These are phyloP conservation scores for Gavia stellata DNA, from an alignment of 2,113 vertebrate species.

Conservation along the genomic window DNA sequence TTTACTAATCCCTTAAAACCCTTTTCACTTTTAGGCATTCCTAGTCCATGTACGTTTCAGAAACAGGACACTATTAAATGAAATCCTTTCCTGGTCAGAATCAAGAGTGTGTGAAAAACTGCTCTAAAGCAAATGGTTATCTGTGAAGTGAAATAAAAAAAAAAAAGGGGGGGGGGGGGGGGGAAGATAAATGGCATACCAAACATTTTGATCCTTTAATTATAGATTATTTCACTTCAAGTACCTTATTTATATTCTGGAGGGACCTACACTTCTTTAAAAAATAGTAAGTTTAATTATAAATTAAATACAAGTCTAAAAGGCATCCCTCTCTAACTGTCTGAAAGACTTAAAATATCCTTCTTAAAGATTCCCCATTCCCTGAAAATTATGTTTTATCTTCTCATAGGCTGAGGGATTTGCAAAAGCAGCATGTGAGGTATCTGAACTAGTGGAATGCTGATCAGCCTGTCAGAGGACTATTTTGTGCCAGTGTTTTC, in stretches of 20 bases:
- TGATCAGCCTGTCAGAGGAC: neutral
- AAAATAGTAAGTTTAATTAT: neutral
- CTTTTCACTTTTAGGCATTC: neutral
- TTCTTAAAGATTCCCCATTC: neutral
- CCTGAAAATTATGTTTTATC: neutral
- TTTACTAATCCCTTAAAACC: neutral
- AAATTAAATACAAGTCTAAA: neutral
- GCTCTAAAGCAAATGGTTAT: slow-evolving; percentile 13
- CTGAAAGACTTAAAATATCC: neutral
- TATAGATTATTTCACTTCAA: neutral
- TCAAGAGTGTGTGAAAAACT: slow-evolving; percentile 1
- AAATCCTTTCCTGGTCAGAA: slow-evolving; percentile 3
- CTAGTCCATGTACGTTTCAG: neutral
- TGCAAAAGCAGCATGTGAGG: neutral
- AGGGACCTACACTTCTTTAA: neutral
- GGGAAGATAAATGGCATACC: neutral
- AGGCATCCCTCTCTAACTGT: neutral
- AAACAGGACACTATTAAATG: slow-evolving; percentile 27
- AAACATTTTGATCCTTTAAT: neutral
- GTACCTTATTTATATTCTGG: neutral
- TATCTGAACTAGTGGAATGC: neutral
- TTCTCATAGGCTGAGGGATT: neutral
- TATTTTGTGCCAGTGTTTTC: neutral
- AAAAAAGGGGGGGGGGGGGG: neutral
- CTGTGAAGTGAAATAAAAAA: neutral